Conservation (phyloP, 2,888 invertebrate genomes). For the Hirtodrosophila histrioides region DNA sequence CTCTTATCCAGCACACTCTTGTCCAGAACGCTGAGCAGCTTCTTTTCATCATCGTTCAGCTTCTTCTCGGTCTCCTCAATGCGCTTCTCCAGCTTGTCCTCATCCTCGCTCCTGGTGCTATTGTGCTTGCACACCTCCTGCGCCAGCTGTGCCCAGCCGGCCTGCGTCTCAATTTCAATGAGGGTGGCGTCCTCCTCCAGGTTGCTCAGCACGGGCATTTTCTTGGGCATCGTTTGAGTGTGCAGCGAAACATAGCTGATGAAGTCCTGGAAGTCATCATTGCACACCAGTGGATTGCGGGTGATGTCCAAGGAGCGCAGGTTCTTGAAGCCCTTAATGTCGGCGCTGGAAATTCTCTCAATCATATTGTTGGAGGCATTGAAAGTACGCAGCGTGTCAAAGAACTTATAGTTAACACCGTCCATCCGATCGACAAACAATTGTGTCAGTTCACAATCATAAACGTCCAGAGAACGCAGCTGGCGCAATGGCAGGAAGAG, state of each 20-base stretch:
- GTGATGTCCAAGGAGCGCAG: slow-evolving; percentile 86
- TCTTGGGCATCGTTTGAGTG: slow-evolving; percentile 72
- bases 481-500: slow-evolving; percentile 88
- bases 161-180: slow-evolving; percentile 61
- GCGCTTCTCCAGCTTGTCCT: slow-evolving; percentile 70
- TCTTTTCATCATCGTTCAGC: slow-evolving; percentile 74
- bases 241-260: slow-evolving; percentile 85
- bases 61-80: slow-evolving; percentile 71
- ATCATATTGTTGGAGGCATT: slow-evolving; percentile 85
- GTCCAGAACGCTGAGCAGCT: slow-evolving; percentile 73
- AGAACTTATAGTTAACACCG: slow-evolving; percentile 83
- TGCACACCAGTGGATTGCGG: slow-evolving; percentile 89
- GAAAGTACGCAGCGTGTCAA: slow-evolving; percentile 86
- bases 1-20: slow-evolving; percentile 73
- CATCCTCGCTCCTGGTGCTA: slow-evolving; percentile 36
- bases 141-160: slow-evolving; percentile 81
- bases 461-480: slow-evolving; percentile 89
- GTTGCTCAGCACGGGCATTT: slow-evolving; percentile 69
- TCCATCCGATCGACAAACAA: slow-evolving; percentile 87
- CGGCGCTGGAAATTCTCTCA: slow-evolving; percentile 73
- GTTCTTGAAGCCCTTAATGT: slow-evolving; percentile 81
- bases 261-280: slow-evolving; percentile 88
- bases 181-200: slow-evolving; percentile 67
- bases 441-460: slow-evolving; percentile 88
- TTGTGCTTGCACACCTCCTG: slow-evolving; percentile 82